Base-by-base conservation (phyloP, 2,797 vertebrate genomes). In the Erpetoichthys calabaricus region DNA sequence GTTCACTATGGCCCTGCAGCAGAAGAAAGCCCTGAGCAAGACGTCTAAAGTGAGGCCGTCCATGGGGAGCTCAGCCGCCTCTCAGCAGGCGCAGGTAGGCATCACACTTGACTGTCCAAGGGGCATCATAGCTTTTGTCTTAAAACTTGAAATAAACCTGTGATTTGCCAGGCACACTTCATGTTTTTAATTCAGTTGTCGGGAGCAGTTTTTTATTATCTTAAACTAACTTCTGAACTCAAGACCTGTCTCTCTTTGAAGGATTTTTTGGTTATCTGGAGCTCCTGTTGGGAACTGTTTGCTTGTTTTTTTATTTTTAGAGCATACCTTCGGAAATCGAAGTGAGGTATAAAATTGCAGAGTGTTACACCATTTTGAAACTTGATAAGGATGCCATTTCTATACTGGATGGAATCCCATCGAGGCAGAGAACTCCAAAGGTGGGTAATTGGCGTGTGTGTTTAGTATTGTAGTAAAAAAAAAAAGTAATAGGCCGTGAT, bases 301-400 rank as follows among this genome's bases (percentile, higher is more conserved):
- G 1, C 4, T 0, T 63, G 42, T 41, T 54, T 62, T 58, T 41
- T 61, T 71, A 56, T 51, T 51, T 55, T 53, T 62, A 97, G 95
- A 92, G 90, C 72, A 82, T 98, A 61, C 95, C 95, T 0, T 98
- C 95, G 60, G 95, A 99, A 80, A 99, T 97, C 62, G 95, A 99
- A 74, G 94, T 99, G 5, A 99, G 97, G 65, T 99, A 99, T 70
- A 98, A 97, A 79, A 99, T 99, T 71, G 94, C 96, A n/a, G 96
- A 99, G 65, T 99, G 96, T 61, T 97, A 97, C 53, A 98, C 93
- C 3, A 97, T 97, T 79, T 68, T 98, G 66, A 98, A 98, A 67
- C 83, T 96, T 72, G 96, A 99, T 73, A 97, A 97, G 83, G 92
- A 99, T 69, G 94, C 96, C 42, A 95, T 99, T 44, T 91, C 94